phyloP scores from a whole-genome alignment of 2,113 vertebrate genomes.

The Lutjanus erythropterus region DNA sequence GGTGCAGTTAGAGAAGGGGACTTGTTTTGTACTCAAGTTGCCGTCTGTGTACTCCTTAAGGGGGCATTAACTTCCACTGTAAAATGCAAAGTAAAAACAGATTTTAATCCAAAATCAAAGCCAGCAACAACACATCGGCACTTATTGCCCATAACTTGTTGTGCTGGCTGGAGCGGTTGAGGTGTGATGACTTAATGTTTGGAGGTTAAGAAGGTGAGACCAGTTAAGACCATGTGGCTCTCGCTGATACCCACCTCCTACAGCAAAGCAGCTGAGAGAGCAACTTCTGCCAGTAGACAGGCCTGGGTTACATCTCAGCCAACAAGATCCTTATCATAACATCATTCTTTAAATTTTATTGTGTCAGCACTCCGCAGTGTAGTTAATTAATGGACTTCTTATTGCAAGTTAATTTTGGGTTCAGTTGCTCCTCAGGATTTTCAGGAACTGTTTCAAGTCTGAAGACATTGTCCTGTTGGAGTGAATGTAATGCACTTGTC shows the following conservation, averaged over 20 bases:
- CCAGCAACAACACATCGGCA: neutral
- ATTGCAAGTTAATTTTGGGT: neutral
- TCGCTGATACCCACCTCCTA: conserved; percentile 87
- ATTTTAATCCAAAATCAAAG: neutral
- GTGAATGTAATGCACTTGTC: neutral
- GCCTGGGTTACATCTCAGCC: conserved; percentile 79
- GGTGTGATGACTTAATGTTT: neutral
- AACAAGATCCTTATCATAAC: conserved; percentile 53
- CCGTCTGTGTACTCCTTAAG: neutral
- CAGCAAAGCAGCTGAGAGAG: conserved; percentile 81
- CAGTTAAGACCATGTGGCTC: conserved; percentile 82
- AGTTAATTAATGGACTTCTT: neutral
- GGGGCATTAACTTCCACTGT: neutral
- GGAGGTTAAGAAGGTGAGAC: conserved; percentile 86
- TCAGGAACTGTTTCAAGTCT: neutral
- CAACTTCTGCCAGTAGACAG: conserved; percentile 69
- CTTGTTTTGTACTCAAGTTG: too few species aligned
- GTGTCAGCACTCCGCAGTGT: too few species aligned
- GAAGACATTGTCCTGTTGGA: neutral
- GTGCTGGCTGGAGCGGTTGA: neutral
- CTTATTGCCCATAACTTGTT: neutral
- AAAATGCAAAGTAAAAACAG: neutral
- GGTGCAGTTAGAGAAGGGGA: neutral
- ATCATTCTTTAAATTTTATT: neutral
- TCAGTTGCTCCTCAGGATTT: neutral